Conservation (phyloP, 1,140 invertebrate genomes). For the Heliconius congener region DNA sequence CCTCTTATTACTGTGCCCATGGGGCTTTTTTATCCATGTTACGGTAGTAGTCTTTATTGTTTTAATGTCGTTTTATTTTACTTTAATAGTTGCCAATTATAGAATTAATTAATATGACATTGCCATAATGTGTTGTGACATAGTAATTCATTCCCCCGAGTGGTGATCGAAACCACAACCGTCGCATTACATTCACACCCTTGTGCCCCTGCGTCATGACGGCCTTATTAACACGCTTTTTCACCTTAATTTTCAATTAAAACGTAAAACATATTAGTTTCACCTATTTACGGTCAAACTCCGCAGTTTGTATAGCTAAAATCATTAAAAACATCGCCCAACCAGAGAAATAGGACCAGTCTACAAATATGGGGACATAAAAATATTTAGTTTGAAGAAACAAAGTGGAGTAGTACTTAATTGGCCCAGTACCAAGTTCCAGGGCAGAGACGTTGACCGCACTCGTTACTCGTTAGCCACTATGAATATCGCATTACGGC, state of each 20-base stretch:
- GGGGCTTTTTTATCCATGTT: constrained; percentile 22
- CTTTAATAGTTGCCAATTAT: constrained; percentile 45
- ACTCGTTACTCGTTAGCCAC: constrained; percentile 2
- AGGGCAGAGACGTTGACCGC: constrained; percentile 14
- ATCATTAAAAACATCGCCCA: not conserved
- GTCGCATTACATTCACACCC: no score
- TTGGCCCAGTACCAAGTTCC: constrained; percentile 13
- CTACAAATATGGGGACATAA: not conserved
- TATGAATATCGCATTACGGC: constrained; percentile 1
- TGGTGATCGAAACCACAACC: no score
- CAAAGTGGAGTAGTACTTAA: not conserved
- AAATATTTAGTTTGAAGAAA: not conserved
- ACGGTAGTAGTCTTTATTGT: constrained; percentile 14
- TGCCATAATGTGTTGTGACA: constrained; percentile 36
- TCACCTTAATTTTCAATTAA: no score
- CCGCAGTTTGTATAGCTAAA: not conserved
- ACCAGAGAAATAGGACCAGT: not conserved
- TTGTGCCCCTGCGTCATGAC: no score
- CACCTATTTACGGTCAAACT: no score
- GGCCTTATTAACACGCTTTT: no score
- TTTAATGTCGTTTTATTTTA: constrained; percentile 35
- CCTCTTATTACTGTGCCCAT: not conserved
- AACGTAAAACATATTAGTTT: no score
- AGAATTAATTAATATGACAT: constrained; percentile 33
- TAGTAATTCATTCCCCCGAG: no score